These are phyloP conservation scores for Noctua janthina DNA, from an alignment of 2,888 invertebrate species.

Conservation along the genomic window DNA sequence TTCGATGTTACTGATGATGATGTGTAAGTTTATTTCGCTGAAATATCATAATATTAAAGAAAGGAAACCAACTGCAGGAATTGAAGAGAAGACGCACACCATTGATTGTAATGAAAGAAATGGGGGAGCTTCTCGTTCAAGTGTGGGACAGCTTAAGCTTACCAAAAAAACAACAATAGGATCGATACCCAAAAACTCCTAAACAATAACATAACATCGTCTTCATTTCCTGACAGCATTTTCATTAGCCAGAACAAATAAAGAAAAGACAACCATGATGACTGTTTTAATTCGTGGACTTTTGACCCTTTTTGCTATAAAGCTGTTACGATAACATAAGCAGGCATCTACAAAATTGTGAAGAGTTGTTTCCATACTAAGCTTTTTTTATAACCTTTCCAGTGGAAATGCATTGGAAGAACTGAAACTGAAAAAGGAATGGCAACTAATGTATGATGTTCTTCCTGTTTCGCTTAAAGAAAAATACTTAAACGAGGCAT, in stretches of 20 bases:
- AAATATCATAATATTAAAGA: not conserved
- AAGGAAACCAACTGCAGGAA: not conserved
- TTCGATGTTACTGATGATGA: slow-evolving; percentile 81
- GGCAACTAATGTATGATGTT: slow-evolving; percentile 79
- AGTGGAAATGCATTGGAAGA: slow-evolving; percentile 80
- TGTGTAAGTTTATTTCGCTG: slow-evolving; percentile 74
- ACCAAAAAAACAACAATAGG: not conserved
- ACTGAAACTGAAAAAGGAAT: slow-evolving; percentile 82
- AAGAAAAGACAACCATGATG: not conserved
- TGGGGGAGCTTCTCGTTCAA: not conserved
- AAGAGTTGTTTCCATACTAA: not conserved
- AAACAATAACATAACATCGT: not conserved
- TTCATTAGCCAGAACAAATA: not conserved
- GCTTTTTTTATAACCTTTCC: slow-evolving; percentile 39
- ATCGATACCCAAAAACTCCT: not conserved
- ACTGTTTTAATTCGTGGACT: not conserved
- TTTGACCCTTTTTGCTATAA: not conserved
- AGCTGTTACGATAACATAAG: not conserved
- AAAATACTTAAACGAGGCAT: slow-evolving; percentile 30
- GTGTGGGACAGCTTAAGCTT: not conserved
- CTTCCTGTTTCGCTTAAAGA: slow-evolving; percentile 72
- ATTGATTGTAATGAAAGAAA: not conserved
- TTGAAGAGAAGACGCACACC: not conserved
- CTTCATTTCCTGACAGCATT: not conserved
- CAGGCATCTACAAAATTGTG: not conserved